Evolutionary conservation across 2,797 vertebrate species (phyloP), one percentile per base, ranked within the genome.

Genomic region (Florisuga fusca): DNA sequence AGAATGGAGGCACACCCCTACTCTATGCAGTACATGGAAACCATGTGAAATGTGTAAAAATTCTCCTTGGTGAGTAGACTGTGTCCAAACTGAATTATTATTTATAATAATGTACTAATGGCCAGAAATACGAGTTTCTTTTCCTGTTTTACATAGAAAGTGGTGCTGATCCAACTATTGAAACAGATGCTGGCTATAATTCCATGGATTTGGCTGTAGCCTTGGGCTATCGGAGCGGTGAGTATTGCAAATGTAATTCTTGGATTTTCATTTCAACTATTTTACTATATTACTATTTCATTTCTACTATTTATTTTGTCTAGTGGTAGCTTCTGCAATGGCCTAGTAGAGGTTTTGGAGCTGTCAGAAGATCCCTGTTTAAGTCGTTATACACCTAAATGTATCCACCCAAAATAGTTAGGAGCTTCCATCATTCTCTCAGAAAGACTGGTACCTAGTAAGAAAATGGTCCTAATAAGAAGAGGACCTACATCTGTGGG

Each of bases 141-240:
- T 63, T 95, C 36, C 58, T 97, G 0, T 97, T 93, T 96, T 87
- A 78, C 94, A 8, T 93, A 99, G 99, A 99, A 95, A 99, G 97
- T n/a, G 99, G 99, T 83, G 98, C 99, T 75, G 99, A 99, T 97
- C 99, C 99, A 61, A 99, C 99, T 84, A 98, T 98, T 2, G 99
- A 99, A 98, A 99, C 99, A 1, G 99, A 99, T 73, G 99, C 99
- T 88, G 99, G 99, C 54, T 99, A 99, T 96, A 99, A 99, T 96
- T 99, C 99, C 46, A 99, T 99, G 99, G 99, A 99, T 96, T 98
- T 99, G 98, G 99, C 99, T 58, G 99, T 99, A 84, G 99, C 99
- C 18, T 98, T 99, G 98, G 99, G 99, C 66, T 99, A 99, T 94
- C 98, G 99, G 82, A 99, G 99, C 93, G 99, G 99, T 99, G 97